Base-by-base conservation (phyloP, 2,797 vertebrate genomes). In the Eulemur coronatus region DNA sequence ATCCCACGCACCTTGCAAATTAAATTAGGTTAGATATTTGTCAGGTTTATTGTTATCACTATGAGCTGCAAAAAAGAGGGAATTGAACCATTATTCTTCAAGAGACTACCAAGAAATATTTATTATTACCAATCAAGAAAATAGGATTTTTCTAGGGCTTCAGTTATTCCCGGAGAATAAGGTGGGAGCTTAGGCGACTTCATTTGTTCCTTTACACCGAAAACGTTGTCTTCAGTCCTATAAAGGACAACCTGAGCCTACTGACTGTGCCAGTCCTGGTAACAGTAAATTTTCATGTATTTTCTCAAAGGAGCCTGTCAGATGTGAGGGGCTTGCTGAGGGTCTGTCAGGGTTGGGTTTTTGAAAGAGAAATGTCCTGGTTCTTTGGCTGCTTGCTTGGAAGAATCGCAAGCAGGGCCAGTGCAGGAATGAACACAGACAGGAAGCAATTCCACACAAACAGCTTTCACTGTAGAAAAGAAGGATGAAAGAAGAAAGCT, bases 71-170 rank as follows among this genome's bases (percentile, higher is more conserved):
- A 8, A 82, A 26, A 82, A 26, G 76, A 35, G 70, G 55, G 50
- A 85, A 33, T 28, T 4, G 48, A 78, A 28, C 57, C 69, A 69
- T 63, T 70, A 33, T 61, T 90, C 84, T 73, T 95, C 76, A 48
- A 61, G 84, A 89, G 86, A 35, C 4, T 12, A 43, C 18, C 55
- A 85, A 15, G 28, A n/a, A 67, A 35, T 61, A 57, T 41, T 67
- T 50, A 78, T 86, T 43, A 76, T n/a, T 38, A 38, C 50, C 15
- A 22, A 22, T 33, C 22, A 43, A 18, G 17, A 13, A 52, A 52
- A 28, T 1, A 14, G 35, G 26, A 17, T 76, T 76, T 84, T 67
- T 1, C n/a, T 30, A 28, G 26, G 9, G 22, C 24, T 76, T 43
- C 22, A 28, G 61, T 84, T 38, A 57, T 17, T 50, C 65, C 18